Evolutionary conservation across 2,113 vertebrate genomes (phyloP).

Genomic region (Setophaga petechia): DNA sequence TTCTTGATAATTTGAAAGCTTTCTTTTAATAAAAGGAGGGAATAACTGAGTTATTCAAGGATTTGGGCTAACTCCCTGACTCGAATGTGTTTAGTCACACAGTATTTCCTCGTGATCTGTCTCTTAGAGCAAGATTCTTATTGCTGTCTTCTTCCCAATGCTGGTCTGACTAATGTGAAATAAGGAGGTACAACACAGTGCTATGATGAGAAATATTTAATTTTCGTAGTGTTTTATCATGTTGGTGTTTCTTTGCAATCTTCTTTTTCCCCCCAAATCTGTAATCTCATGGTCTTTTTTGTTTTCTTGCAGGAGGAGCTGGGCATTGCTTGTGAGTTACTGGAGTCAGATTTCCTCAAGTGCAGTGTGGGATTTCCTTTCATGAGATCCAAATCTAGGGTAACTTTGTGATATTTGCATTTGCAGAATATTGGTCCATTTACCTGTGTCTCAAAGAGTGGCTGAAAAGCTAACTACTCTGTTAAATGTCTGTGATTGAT

Average conservation of each 20-base stretch:
- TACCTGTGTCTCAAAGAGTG: background rate
- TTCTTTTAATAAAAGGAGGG: background rate
- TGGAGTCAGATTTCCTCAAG: conserved; percentile 92
- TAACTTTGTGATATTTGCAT: conserved; percentile 55
- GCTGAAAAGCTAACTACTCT: background rate
- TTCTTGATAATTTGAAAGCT: background rate
- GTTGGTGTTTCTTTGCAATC: background rate
- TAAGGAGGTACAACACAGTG: background rate
- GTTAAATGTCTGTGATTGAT: background rate
- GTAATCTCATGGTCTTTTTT: background rate
- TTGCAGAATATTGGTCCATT: background rate
- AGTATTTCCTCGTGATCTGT: background rate
- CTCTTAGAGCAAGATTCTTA: background rate
- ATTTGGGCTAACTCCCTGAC: background rate
- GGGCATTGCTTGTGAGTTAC: conserved; percentile 92
- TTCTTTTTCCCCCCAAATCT: background rate
- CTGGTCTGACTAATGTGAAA: background rate
- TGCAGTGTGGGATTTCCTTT: conserved; percentile 99
- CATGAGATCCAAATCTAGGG: conserved; percentile 95
- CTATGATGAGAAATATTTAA: background rate
- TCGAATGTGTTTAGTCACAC: background rate
- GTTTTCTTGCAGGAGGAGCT: conserved; percentile 89
- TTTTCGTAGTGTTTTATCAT: background rate
- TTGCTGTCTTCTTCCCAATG: background rate
- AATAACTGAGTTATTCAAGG: background rate